Conservation (phyloP, 2,797 vertebrate species). For the Pantherophis vulpinus region DNA sequence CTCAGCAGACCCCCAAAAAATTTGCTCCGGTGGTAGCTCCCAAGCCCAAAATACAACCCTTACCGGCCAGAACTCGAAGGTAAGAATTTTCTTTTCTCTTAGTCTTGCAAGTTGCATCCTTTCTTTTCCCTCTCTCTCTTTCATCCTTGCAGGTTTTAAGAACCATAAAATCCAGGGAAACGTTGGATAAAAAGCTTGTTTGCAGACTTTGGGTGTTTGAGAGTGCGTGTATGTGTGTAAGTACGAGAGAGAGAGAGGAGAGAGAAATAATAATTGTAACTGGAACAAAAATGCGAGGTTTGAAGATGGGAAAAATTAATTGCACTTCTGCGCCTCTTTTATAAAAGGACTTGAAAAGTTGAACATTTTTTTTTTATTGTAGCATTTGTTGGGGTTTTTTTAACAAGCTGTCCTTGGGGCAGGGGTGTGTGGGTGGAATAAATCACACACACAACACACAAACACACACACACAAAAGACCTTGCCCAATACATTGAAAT, state of each 20-base stretch:
- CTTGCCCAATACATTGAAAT: not conserved
- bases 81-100: slow-evolving; percentile 58
- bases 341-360: not conserved
- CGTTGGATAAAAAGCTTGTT: not conserved
- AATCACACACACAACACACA: not conserved
- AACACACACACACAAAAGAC: no score
- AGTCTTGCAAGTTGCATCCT: no score
- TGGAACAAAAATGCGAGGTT: not conserved
- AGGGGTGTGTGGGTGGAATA: not conserved
- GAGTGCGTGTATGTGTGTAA: no score
- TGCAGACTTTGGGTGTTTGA: not conserved
- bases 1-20: slow-evolving; percentile 94
- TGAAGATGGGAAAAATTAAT: not conserved
- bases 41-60: slow-evolving; percentile 97
- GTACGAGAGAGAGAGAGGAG: no score
- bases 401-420: not conserved
- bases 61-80: slow-evolving; percentile 85
- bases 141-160: not conserved
- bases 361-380: not conserved
- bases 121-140: not conserved
- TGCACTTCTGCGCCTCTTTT: not conserved
- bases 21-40: slow-evolving; percentile 94
- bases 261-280: not conserved
- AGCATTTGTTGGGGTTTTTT: not conserved
- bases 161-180: not conserved